These are phyloP conservation scores for Thaumatotibia leucotreta DNA, from an alignment of 1,140 invertebrate species.

Conservation along the genomic window DNA sequence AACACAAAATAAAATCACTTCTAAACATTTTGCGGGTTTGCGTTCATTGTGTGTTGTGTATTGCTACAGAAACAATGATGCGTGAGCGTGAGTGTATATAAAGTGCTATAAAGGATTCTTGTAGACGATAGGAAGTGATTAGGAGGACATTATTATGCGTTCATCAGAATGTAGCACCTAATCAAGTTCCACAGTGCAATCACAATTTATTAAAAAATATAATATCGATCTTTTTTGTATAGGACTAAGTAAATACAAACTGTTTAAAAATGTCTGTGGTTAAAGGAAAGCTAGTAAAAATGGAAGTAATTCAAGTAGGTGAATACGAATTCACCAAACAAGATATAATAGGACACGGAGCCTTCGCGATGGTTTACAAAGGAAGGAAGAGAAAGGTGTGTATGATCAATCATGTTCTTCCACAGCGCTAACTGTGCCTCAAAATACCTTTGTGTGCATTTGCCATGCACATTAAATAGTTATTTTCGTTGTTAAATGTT, in stretches of 20 bases:
- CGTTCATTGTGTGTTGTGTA: constrained; percentile 71
- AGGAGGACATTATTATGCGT: constrained; percentile 37
- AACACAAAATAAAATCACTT: constrained; percentile 76
- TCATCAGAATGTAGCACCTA: constrained; percentile 69
- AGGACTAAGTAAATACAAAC: constrained; percentile 57
- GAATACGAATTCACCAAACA: constrained; percentile 98
- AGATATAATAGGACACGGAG: constrained; percentile 98
- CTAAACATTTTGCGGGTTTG: constrained; percentile 61
- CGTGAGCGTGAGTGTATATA: constrained; percentile 36
- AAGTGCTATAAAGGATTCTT: constrained; percentile 44
- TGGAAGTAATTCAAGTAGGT: constrained; percentile 93
- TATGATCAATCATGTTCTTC: constrained; percentile 28
- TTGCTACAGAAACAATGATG: constrained; percentile 52
- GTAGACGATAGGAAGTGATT: constrained; percentile 67
- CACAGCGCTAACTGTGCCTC: constrained; percentile 20
- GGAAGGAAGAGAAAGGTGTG: constrained; percentile 95
- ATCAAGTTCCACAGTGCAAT: constrained; percentile 60
- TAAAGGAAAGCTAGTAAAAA: constrained; percentile 71
- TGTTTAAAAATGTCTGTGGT: constrained; percentile 67
- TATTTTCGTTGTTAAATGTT: neutral
- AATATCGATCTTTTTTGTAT: constrained; percentile 69
- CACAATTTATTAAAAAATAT: constrained; percentile 53
- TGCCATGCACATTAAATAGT: constrained; percentile 17
- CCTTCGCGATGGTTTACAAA: constrained; percentile 99
- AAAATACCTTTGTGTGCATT: constrained; percentile 27